These are phyloP conservation scores for Magallana gigas DNA, from an alignment of 1,140 invertebrate genomes.

Conservation along the genomic window DNA sequence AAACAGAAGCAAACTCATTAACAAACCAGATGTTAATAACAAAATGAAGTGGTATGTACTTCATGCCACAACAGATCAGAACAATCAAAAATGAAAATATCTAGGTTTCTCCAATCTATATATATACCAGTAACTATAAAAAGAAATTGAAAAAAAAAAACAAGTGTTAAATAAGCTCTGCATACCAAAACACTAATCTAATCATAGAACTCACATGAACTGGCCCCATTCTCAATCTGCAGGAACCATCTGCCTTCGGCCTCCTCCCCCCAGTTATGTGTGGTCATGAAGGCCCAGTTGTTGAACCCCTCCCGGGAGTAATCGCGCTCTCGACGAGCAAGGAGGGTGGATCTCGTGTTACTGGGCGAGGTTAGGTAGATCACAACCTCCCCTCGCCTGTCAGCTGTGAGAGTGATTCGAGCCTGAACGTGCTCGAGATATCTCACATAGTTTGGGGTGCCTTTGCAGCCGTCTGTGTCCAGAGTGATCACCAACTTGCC, in stretches of 20 bases:
- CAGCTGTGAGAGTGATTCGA: conserved; percentile 93
- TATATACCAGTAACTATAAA: background rate
- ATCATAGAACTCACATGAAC: conserved; percentile 63
- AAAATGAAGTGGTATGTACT: conserved; percentile 19
- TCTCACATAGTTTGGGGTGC: conserved; percentile 93
- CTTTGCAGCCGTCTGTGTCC: conserved; percentile 86
- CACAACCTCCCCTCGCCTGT: conserved; percentile 94
- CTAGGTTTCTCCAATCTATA: background rate
- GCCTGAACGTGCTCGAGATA: conserved; percentile 99
- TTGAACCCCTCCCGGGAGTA: conserved; percentile 97
- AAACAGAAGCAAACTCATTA: conserved; percentile 24
- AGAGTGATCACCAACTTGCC: conserved; percentile 72
- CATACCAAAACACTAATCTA: background rate
- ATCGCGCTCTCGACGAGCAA: conserved; percentile 93
- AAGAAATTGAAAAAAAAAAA: background rate
- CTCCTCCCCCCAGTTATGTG: conserved; percentile 98
- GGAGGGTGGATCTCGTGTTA: conserved; percentile 86
- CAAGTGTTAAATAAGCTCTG: background rate
- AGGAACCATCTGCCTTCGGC: conserved; percentile 87
- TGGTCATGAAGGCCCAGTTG: conserved; percentile 99
- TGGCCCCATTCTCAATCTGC: conserved; percentile 84
- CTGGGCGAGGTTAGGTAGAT: conserved; percentile 97
- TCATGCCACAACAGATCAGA: background rate
- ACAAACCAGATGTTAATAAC: conserved; percentile 27
- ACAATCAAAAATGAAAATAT: background rate